phyloP scores from a whole-genome alignment of 2,797 vertebrate genomes.

The Rhynchotus rufescens region DNA sequence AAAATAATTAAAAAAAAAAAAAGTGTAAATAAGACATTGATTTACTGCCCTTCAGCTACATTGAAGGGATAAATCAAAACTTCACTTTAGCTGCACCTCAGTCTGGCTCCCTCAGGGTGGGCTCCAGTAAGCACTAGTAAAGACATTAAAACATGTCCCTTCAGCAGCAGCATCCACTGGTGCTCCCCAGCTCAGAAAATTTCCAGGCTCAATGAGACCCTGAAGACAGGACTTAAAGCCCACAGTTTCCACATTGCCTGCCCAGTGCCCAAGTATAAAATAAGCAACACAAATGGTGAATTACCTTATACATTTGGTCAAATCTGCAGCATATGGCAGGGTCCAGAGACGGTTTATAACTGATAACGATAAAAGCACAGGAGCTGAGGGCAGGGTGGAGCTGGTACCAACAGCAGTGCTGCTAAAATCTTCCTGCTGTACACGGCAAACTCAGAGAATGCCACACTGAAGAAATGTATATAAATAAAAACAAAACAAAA shows the following conservation, averaged over 20 bases:
- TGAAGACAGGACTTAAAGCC: neutral
- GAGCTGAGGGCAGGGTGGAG: neutral
- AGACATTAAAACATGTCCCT: neutral
- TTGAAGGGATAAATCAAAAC: neutral
- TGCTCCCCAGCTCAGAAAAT: neutral
- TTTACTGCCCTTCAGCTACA: neutral
- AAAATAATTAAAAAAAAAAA: neutral
- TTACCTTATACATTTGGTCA: neutral
- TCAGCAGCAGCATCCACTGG: neutral
- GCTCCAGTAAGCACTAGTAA: neutral
- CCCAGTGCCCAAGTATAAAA: neutral
- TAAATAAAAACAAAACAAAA: neutral
- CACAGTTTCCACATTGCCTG: neutral
- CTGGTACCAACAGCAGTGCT: neutral
- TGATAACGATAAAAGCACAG: rapidly evolving
- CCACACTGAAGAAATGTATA: neutral
- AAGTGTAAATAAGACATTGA: neutral
- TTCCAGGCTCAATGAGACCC: neutral
- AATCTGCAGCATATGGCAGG: neutral
- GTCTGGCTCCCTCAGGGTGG: neutral
- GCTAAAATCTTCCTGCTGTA: neutral
- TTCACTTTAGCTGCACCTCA: neutral
- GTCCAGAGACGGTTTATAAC: neutral
- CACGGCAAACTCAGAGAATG: neutral
- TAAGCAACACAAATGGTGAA: neutral